Evolutionary conservation across 1,140 invertebrate species (phyloP).

Genomic region (Bombus sylvicola): DNA sequence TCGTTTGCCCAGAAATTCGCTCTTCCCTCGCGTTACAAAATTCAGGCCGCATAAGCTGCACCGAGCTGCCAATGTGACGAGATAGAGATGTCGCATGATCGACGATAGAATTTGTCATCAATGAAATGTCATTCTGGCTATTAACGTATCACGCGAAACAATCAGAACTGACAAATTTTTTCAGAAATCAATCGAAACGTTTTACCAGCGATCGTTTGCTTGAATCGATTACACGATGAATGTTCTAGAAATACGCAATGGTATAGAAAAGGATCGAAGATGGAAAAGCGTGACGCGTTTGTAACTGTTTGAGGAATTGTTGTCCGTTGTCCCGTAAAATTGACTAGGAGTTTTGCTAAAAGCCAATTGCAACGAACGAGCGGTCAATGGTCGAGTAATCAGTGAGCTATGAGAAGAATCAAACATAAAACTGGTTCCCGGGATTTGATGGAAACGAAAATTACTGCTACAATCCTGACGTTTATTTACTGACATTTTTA

Average conservation of each 20-base stretch:
- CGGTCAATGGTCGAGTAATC: neutral
- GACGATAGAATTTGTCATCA: neutral
- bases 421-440: neutral
- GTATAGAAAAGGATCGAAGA: neutral
- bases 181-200: neutral
- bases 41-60: neutral
- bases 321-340: slow-evolving; percentile 11
- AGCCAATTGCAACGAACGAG: neutral
- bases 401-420: slow-evolving; percentile 8
- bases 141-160: neutral
- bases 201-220: neutral
- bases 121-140: neutral
- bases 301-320: slow-evolving; percentile 1
- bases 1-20: neutral
- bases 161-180: neutral
- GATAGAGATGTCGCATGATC: neutral
- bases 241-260: no score
- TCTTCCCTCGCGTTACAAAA: neutral
- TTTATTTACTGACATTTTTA: neutral
- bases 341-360: neutral
- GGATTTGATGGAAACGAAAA: neutral
- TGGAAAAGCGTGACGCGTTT: slow-evolving; percentile 1
- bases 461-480: neutral
- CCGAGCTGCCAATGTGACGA: neutral
- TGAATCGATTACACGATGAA: no score